Evolutionary conservation across 2,888 invertebrate species (phyloP), one percentile per base, ranked within the genome.

Genomic region (Catocala fraxini): DNA sequence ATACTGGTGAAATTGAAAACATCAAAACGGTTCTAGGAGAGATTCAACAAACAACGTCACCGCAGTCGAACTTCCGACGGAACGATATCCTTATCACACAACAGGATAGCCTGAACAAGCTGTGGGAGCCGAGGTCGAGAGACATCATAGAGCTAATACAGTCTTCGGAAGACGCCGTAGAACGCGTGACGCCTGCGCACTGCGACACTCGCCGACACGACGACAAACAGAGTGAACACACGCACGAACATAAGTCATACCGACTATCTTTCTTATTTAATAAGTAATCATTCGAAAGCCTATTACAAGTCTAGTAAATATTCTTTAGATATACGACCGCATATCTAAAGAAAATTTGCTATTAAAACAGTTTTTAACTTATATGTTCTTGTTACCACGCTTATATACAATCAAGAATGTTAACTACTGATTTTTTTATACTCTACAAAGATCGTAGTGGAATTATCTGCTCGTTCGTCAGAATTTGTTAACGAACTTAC

Each of bases 231-330:
- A 4, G 9, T 0, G 58, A 68, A 0, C 57, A 41, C 4, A 9
- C n/a, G 9, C 70, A 59, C 0, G 72, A 72, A 0, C 72, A 75
- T 6, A 73, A 73, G 5, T 72, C 75, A 0, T 73, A 73, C 0
- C 46, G 73, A 0, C 45, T 73, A 0, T 73, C 73, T 0, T 73
- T 73, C 41, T 51, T 73, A 5, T 73, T 73, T 9, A 73, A 73
- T 34, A 73, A 72, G 33, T 68, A 62, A 62, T 51, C 6, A 12
- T 25, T 25, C 7, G 5, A 46, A 12, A 13, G 13, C n/a, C 7
- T 46, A 1, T 35, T 6, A 7, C 6, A 39, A 39, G 1, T 9
- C 35, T 39, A 39, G 9, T 25, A 25, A 25, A 25, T 25, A 25
- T 25, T 25, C 25, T 25, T 25, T 1, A 39, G 35, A 39, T 39